Conservation (phyloP, 2,888 invertebrate genomes). For the Calameuta filiformis region DNA sequence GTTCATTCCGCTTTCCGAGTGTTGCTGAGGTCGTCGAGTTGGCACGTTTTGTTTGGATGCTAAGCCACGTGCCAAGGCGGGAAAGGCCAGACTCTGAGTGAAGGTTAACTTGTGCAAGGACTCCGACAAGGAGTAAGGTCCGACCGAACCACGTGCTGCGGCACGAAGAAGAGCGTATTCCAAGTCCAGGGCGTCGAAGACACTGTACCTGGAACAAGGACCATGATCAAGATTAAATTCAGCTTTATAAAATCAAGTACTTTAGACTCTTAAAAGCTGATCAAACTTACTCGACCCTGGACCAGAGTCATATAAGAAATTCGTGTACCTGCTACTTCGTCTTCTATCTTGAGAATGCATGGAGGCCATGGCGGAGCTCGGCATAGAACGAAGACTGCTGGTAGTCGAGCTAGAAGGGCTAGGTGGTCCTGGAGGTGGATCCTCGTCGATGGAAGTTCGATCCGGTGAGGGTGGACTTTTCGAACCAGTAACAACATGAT, state of each 20-base stretch:
- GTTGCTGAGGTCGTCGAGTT: conserved; percentile 71
- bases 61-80: conserved; percentile 76
- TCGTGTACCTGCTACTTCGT: conserved; percentile 57
- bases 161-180: conserved; percentile 77
- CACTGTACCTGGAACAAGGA: conserved; percentile 68
- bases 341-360: conserved; percentile 58
- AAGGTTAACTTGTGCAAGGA: conserved; percentile 80
- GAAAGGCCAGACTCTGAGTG: conserved; percentile 79
- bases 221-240: background rate
- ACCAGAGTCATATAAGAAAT: background rate
- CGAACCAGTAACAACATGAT: conserved; percentile 55
- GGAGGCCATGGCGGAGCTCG: conserved; percentile 57
- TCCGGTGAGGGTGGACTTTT: conserved; percentile 62
- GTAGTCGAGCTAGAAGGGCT: conserved; percentile 63
- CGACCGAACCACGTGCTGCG: conserved; percentile 78
- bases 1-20: conserved; percentile 75
- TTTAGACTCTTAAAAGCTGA: background rate
- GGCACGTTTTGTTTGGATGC: conserved; percentile 73
- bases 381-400: conserved; percentile 62
- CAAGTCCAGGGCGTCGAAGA: conserved; percentile 78
- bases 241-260: background rate
- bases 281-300: background rate
- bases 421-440: conserved; percentile 52
- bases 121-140: conserved; percentile 77
- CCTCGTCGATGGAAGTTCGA: conserved; percentile 64